Evolutionary conservation across 2,113 vertebrate species (phyloP), one percentile per base, ranked within the genome.

Genomic region (Sorex araneus): DNA sequence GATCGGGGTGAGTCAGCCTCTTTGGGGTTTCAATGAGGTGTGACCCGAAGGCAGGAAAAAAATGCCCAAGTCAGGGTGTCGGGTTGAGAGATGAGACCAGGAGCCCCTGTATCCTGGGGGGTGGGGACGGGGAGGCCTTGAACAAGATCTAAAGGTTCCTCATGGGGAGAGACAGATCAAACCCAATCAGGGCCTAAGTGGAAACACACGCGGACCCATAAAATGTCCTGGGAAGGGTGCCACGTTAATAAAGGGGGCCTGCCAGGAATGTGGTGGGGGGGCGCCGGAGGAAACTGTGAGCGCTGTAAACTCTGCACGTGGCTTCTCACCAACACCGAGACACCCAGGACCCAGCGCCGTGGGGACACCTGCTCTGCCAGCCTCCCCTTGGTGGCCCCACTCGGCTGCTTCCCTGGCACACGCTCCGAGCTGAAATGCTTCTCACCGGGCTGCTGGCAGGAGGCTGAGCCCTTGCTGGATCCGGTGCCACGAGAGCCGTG

Each of bases 171-270:
- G 87, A 91, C 81, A 13, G 12, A 94, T 94, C 96, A 95, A 19
- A 92, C 91, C 80, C 77, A 97, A 93, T 94, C 84, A 57, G 85
- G 47, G 90, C 82, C 4, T 97, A 97, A 97, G 96, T 96, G 85
- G 94, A 97, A 97, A 96, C 96, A 97, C 95, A 96, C 94, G 81
- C 30, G 0, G 92, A 60, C 81, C 91, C 95, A 94, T 97, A 97
- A 96, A 97, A 93, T 93, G 97, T 94, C 95, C 97, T 60, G 91
- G 98, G 97, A 97, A 97, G 83, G 97, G 93, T 40, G 96, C 97
- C 97, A 97, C 76, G 0, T 98, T 97, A 97, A 97, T 98, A 97
- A 98, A 97, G 93, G 92, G 97, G 97, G 97, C 97, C 87, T 96
- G 91, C 86, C 97, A 96, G 95, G 96, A 97, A 97, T 94, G 96